Conservation (phyloP, 2,888 invertebrate species). For the Acanthopleura granulata region DNA sequence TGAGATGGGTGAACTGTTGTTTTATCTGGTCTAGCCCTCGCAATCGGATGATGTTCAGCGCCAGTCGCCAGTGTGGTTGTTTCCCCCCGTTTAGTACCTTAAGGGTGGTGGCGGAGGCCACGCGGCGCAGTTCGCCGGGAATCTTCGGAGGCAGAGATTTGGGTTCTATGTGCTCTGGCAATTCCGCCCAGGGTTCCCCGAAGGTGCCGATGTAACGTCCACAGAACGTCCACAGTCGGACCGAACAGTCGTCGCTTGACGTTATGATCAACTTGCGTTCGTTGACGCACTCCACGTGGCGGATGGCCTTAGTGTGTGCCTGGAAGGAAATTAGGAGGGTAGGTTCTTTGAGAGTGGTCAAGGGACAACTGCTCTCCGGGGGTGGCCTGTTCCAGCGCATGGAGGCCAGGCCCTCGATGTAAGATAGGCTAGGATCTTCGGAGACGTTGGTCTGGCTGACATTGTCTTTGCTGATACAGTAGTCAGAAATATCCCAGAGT, state of each 20-base stretch:
- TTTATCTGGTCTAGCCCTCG: constrained; percentile 35
- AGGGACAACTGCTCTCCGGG: constrained; percentile 44
- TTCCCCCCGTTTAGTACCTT: constrained; percentile 72
- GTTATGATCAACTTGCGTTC: constrained; percentile 78
- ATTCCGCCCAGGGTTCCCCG: constrained; percentile 79
- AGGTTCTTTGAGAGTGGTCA: constrained; percentile 48
- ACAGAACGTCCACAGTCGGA: constrained; percentile 58
- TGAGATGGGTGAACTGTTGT: constrained; percentile 36
- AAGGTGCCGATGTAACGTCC: constrained; percentile 77
- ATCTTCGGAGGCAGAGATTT: constrained; percentile 72
- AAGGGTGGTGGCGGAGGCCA: constrained; percentile 83
- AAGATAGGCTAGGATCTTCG: constrained; percentile 33
- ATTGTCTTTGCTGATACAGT: constrained; percentile 71
- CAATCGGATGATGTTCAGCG: constrained; percentile 35
- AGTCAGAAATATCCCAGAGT: constrained; percentile 83
- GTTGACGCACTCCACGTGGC: constrained; percentile 78
- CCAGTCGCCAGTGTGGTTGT: constrained; percentile 43
- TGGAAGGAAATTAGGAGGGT: constrained; percentile 69
- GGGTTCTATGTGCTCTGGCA: constrained; percentile 67
- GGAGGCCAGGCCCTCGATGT: constrained; percentile 29
- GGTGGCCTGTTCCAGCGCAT: constrained; percentile 41
- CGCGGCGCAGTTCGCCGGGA: constrained; percentile 82
- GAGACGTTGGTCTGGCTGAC: constrained; percentile 37
- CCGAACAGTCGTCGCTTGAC: constrained; percentile 80
- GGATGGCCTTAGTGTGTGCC: constrained; percentile 80